Evolutionary conservation across 1,140 invertebrate genomes (phyloP).

Genomic region (Parapsyche elsis): DNA sequence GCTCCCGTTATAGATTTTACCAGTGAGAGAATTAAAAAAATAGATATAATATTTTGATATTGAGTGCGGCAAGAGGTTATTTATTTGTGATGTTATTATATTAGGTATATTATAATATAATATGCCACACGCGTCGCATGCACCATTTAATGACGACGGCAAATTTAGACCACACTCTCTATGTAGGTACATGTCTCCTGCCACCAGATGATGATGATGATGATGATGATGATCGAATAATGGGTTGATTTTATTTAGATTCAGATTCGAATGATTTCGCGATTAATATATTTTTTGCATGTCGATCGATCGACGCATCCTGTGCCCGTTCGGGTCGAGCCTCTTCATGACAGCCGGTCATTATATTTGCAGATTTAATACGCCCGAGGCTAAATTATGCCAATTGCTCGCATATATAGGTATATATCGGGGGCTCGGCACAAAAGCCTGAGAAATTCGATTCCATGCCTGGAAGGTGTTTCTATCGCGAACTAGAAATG

Average conservation of each 20-base stretch:
- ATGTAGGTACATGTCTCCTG: too few relatives aligned
- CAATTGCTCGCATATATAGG: conserved; percentile 4
- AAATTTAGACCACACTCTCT: conserved; percentile 36
- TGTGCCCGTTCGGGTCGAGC: not conserved
- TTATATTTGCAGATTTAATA: conserved; percentile 32
- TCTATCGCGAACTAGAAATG: conserved; percentile 8
- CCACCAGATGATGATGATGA: not conserved
- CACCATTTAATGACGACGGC: not conserved
- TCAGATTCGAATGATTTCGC: too few relatives aligned
- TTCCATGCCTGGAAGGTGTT: conserved; percentile 23
- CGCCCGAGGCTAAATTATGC: conserved; percentile 18
- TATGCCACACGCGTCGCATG: conserved; percentile 40
- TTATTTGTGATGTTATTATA: conserved; percentile 5
- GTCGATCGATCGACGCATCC: not conserved
- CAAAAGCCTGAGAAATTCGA: conserved; percentile 30
- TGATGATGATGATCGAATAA: not conserved
- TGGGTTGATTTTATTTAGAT: not conserved
- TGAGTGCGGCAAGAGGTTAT: conserved; percentile 13
- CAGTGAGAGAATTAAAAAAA: not conserved
- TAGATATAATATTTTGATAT: conserved; percentile 23
- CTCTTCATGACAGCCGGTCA: conserved; percentile 18
- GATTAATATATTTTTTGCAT: not conserved
- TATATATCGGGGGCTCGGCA: not conserved
- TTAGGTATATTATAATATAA: not conserved
- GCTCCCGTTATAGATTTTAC: conserved; percentile 32